These are phyloP conservation scores for Blennius ocellaris DNA, from an alignment of 2,113 vertebrate genomes.

Conservation along the genomic window DNA sequence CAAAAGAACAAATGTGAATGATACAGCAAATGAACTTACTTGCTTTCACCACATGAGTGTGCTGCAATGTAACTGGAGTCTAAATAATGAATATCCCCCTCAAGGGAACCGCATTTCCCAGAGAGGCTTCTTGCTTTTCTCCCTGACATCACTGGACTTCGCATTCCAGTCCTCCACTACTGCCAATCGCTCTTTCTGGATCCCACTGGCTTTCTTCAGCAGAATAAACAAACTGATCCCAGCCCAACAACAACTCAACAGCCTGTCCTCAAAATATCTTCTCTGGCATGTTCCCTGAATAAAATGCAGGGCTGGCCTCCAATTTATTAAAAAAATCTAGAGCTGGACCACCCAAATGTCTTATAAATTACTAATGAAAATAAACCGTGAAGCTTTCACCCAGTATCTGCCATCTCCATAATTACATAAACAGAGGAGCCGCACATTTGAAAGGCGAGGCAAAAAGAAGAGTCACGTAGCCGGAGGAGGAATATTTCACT, in stretches of 20 bases:
- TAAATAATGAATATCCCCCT: neutral
- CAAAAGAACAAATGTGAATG: neutral
- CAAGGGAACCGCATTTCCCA: constrained; percentile 35
- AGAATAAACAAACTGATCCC: constrained; percentile 62
- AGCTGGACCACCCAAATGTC: constrained; percentile 52
- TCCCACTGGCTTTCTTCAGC: constrained; percentile 58
- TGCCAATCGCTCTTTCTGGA: constrained; percentile 46
- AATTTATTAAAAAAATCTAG: constrained; percentile 21
- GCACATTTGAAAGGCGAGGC: neutral
- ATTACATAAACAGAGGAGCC: constrained; percentile 13
- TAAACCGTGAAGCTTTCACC: neutral
- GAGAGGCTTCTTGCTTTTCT: constrained; percentile 31
- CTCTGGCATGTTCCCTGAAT: constrained; percentile 45
- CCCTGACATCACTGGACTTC: constrained; percentile 55
- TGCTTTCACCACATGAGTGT: constrained; percentile 39
- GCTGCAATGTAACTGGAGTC: constrained; percentile 2
- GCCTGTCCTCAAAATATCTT: constrained; percentile 56
- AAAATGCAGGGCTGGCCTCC: constrained; percentile 22
- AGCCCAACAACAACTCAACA: constrained; percentile 25
- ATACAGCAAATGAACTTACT: neutral
- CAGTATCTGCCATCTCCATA: constrained; percentile 2
- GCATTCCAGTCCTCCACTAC: constrained; percentile 55
- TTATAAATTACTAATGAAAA: constrained; percentile 31
- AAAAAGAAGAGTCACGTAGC: neutral
- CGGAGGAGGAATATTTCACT: neutral